A percentile compares a stretch with the other conserved stretches of the same genome.
These are phyloP conservation scores for Microctenopoma steveboyesi DNA, from an alignment of 2,797 vertebrate genomes.

Conservation along the genomic window DNA sequence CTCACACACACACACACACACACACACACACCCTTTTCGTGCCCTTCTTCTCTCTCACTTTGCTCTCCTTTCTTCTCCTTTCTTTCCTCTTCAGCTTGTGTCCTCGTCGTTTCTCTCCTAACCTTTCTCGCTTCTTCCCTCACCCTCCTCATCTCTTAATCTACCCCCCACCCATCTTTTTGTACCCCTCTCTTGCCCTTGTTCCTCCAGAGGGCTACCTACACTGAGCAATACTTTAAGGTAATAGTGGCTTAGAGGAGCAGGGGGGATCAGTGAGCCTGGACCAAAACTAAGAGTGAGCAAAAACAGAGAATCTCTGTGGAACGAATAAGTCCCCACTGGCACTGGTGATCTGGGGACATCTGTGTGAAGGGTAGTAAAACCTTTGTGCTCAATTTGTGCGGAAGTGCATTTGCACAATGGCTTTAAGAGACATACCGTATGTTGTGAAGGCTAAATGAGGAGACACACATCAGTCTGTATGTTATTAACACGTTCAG, in stretches of 20 bases:
- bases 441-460: constrained; percentile 12
- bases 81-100: constrained; percentile 34
- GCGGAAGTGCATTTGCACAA: constrained; percentile 2
- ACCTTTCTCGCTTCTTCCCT: constrained; percentile 29
- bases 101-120: constrained; percentile 31
- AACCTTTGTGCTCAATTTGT: constrained; percentile 26
- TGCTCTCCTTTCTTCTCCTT: constrained; percentile 28
- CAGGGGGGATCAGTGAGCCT: constrained; percentile 48
- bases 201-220: constrained; percentile 49
- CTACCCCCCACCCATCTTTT: constrained; percentile 44
- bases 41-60: constrained; percentile 47
- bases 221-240: constrained; percentile 45
- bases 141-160: constrained; percentile 56
- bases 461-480: background rate
- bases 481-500: constrained; percentile 1
- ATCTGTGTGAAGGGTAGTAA: constrained; percentile 1
- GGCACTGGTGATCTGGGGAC: constrained; percentile 2
- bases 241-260: constrained; percentile 49
- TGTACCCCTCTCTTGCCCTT: constrained; percentile 52
- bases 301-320: constrained; percentile 42
- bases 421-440: constrained; percentile 9
- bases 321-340: constrained; percentile 5
- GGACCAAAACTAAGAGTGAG: constrained; percentile 44
- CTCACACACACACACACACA: constrained; percentile 22
- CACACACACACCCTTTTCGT: constrained; percentile 26